These are phyloP conservation scores for Dasyurus viverrinus DNA, from an alignment of 2,113 vertebrate species.

Conservation along the genomic window DNA sequence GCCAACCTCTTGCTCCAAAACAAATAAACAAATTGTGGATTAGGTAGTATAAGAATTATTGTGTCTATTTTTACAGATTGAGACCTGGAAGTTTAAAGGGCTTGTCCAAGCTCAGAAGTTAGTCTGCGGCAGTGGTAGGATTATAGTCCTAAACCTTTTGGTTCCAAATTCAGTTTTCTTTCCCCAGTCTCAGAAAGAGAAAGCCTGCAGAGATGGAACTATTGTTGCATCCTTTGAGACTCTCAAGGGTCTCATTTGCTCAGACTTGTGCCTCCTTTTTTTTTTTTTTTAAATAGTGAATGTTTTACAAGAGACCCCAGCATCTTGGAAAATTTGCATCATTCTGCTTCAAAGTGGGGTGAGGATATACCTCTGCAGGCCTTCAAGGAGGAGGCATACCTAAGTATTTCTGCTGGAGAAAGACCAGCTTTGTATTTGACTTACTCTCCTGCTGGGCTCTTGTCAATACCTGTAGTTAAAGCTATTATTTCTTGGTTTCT, in stretches of 20 bases:
- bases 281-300: neutral
- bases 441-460: neutral
- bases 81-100: neutral
- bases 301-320: neutral
- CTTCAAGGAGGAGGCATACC: slow-evolving; percentile 6
- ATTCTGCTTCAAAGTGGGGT: neutral
- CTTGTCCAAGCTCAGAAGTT: neutral
- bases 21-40: neutral
- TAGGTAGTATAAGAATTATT: neutral
- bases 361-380: neutral
- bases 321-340: neutral
- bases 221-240: neutral
- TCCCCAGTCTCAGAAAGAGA: neutral
- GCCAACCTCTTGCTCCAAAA: neutral
- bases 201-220: neutral
- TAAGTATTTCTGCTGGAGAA: neutral
- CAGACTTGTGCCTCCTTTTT: neutral
- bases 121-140: neutral
- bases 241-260: neutral
- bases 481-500: neutral
- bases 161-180: neutral
- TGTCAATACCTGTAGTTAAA: neutral
- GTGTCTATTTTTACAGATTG: neutral
- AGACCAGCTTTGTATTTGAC: neutral
- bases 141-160: neutral